phyloP scores from a whole-genome alignment of 2,888 invertebrate species.

The Thereva unica region DNA sequence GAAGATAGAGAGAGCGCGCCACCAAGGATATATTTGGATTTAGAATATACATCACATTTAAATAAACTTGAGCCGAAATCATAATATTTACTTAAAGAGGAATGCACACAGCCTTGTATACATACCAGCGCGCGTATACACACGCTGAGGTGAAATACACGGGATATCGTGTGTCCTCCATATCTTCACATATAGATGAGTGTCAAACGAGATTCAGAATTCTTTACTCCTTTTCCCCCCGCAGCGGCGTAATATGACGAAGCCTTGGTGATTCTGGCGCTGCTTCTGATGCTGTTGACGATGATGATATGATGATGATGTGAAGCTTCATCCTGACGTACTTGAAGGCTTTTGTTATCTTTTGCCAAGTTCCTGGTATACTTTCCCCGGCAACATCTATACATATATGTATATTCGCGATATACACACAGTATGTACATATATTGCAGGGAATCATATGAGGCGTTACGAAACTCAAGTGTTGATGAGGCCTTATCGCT shows the following conservation, averaged over 20 bases:
- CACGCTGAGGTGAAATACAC: not conserved
- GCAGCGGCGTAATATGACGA: slow-evolving; percentile 17
- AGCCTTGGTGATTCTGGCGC: not conserved
- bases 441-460: slow-evolving; percentile 18
- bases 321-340: slow-evolving; percentile 31
- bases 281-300: slow-evolving; percentile 16
- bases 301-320: slow-evolving; percentile 34
- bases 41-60: slow-evolving; percentile 37
- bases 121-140: not conserved
- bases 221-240: slow-evolving; percentile 18
- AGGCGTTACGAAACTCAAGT: slow-evolving; percentile 20
- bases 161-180: slow-evolving; percentile 25
- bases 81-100: slow-evolving; percentile 33
- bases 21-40: slow-evolving; percentile 35
- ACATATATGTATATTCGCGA: too few species aligned
- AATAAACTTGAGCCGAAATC: slow-evolving; percentile 39
- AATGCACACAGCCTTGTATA: not conserved
- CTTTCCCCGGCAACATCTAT: slow-evolving; percentile 9
- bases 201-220: slow-evolving; percentile 24
- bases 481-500: slow-evolving; percentile 34
- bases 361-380: slow-evolving; percentile 29
- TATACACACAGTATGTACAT: too few species aligned
- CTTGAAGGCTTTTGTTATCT: slow-evolving; percentile 33
- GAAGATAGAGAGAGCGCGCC: slow-evolving; percentile 31
- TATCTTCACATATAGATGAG: slow-evolving; percentile 33